phyloP scores from a whole-genome alignment of 2,888 invertebrate genomes.

The Tromatobia lineatoria region DNA sequence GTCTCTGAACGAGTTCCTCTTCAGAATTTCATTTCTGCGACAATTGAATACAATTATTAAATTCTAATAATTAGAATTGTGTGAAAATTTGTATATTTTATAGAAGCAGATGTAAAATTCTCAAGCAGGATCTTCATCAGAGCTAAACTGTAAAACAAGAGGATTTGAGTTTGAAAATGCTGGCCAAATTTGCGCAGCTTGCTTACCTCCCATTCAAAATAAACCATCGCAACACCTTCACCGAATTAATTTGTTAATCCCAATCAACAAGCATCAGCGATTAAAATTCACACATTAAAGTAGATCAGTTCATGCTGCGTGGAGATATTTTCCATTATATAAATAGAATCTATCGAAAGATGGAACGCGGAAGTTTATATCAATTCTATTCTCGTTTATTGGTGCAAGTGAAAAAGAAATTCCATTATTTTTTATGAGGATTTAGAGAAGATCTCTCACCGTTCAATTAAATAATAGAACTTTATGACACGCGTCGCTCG shows the following conservation, averaged over 20 bases:
- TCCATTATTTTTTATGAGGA: neutral
- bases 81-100: no score
- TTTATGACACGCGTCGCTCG: neutral
- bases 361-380: neutral
- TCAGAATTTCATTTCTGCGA: no score
- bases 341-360: constrained; percentile 8
- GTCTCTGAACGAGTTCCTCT: no score
- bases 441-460: neutral
- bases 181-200: no score
- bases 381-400: neutral
- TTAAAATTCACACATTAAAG: neutral
- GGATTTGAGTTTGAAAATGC: no score
- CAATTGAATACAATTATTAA: no score
- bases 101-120: no score
- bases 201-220: no score
- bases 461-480: neutral
- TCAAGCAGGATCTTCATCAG: no score
- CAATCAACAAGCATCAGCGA: neutral
- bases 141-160: no score
- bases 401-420: neutral
- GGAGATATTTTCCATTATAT: constrained; percentile 13
- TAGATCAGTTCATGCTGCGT: neutral
- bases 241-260: neutral
- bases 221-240: no score
- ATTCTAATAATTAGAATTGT: no score